A percentile compares a stretch with the other conserved stretches of the same genome.
Conservation (phyloP, 2,113 vertebrate species). For the Aix galericulata region DNA sequence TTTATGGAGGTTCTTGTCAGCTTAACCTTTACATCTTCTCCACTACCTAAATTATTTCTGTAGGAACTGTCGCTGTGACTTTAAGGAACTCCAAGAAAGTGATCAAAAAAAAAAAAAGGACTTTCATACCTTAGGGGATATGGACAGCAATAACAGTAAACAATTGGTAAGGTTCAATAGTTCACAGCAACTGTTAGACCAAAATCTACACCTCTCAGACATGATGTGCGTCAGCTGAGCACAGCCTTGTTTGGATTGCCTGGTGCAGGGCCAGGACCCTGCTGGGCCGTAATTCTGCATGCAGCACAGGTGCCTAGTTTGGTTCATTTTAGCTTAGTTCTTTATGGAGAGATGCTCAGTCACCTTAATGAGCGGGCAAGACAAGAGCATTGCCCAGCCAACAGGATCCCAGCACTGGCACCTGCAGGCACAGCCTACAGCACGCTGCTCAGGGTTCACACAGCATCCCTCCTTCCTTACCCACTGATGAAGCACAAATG, state of each 20-base stretch:
- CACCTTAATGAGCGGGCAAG: constrained; percentile 16
- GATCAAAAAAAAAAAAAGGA: background rate
- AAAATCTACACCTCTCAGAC: background rate
- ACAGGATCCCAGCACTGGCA: constrained; percentile 5
- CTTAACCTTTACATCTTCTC: background rate
- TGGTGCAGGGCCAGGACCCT: background rate
- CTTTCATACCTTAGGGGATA: background rate
- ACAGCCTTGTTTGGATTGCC: background rate
- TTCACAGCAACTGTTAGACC: background rate
- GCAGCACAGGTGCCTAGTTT: too few relatives aligned
- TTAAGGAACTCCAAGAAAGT: background rate
- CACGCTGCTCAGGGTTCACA: constrained; percentile 44
- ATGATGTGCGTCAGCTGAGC: background rate
- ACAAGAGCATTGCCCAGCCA: background rate
- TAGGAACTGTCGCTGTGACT: background rate
- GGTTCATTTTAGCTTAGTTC: background rate
- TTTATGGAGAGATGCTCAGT: background rate
- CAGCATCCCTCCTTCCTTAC: constrained; percentile 47
- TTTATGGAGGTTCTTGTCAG: background rate
- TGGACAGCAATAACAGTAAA: background rate
- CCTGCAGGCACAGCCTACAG: background rate
- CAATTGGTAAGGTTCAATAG: background rate
- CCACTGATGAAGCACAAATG: constrained; percentile 35
- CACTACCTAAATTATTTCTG: background rate
- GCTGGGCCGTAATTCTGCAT: too few relatives aligned